Evolutionary conservation across 1,140 invertebrate species (phyloP).

Genomic region (Drosophila pectinifera): DNA sequence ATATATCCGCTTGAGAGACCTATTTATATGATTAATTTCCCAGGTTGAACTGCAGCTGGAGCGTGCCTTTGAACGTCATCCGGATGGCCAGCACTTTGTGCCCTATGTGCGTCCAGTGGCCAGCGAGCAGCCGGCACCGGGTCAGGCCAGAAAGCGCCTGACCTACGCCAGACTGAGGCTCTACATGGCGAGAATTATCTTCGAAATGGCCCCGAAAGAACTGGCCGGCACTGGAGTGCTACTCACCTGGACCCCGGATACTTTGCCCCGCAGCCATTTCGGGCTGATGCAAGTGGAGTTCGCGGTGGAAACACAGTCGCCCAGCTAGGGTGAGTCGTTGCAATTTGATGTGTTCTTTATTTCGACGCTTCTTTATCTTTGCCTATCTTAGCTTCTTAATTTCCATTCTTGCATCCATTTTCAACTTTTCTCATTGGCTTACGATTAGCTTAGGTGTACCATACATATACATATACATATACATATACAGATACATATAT

Average conservation of each 20-base stretch:
- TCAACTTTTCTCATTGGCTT: constrained; percentile 74
- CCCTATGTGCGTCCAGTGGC: constrained; percentile 51
- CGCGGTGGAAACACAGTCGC: constrained; percentile 42
- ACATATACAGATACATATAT: constrained; percentile 48
- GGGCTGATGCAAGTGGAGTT: constrained; percentile 74
- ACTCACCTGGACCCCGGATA: constrained; percentile 70
- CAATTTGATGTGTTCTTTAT: constrained; percentile 72
- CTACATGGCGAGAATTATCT: constrained; percentile 53
- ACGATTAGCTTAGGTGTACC: constrained; percentile 70
- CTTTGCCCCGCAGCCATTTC: constrained; percentile 69
- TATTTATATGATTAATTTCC: background rate
- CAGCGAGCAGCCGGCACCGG: background rate
- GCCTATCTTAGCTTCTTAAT: constrained; percentile 28
- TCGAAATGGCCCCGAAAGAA: constrained; percentile 31
- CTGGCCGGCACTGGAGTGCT: constrained; percentile 56
- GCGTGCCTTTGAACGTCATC: constrained; percentile 55
- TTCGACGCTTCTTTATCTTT: constrained; percentile 71
- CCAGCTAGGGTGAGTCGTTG: constrained; percentile 29
- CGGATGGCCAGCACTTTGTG: constrained; percentile 43
- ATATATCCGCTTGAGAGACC: no score
- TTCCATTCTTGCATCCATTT: constrained; percentile 37
- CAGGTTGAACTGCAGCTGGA: constrained; percentile 63
- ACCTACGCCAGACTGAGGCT: constrained; percentile 59
- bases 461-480: constrained; percentile 65
- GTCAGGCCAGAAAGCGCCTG: constrained; percentile 28